A percentile compares a stretch with the other conserved stretches of the same genome.
Conservation (phyloP, 2,888 invertebrate genomes). For the Sialis fuliginosa region DNA sequence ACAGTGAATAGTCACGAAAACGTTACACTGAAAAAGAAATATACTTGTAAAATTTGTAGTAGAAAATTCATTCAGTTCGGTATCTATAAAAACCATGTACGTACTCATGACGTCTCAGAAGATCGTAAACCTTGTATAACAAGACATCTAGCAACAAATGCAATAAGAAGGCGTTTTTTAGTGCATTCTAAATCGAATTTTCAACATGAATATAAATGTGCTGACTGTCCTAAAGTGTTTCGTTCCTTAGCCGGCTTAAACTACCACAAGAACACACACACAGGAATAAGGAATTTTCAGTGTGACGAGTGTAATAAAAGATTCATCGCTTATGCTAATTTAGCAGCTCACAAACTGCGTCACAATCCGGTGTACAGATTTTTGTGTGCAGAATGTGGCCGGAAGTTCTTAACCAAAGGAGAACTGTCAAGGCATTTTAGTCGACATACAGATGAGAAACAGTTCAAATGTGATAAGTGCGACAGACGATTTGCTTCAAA, state of each 20-base stretch:
- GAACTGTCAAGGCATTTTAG: conserved; percentile 8
- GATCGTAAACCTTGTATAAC: background rate
- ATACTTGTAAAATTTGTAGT: conserved; percentile 7
- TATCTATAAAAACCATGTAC: conserved; percentile 5
- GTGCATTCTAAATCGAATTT: background rate
- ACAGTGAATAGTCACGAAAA: conserved; percentile 1
- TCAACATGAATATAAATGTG: conserved; percentile 12
- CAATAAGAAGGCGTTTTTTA: background rate
- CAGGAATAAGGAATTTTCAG: conserved; percentile 33
- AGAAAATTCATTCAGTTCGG: conserved; percentile 7
- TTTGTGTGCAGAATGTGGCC: conserved; percentile 19
- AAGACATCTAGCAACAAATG: background rate
- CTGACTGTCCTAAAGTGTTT: conserved; percentile 20
- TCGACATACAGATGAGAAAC: conserved; percentile 8
- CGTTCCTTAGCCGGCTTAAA: conserved; percentile 19
- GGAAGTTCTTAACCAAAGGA: conserved; percentile 16
- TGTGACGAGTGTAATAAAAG: conserved; percentile 40
- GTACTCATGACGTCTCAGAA: background rate
- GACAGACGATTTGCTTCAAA: conserved; percentile 8
- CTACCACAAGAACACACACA: conserved; percentile 33
- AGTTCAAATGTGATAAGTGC: conserved; percentile 8
- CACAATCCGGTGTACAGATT: conserved; percentile 28
- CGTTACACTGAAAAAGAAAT: conserved; percentile 5
- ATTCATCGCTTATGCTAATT: conserved; percentile 38
- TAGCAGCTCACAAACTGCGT: conserved; percentile 37